Percentiles rank a stretch among this genome's conserved stretches.
These are phyloP conservation scores for Amazonetta brasiliensis DNA, from an alignment of 2,797 vertebrate species.

Conservation along the genomic window DNA sequence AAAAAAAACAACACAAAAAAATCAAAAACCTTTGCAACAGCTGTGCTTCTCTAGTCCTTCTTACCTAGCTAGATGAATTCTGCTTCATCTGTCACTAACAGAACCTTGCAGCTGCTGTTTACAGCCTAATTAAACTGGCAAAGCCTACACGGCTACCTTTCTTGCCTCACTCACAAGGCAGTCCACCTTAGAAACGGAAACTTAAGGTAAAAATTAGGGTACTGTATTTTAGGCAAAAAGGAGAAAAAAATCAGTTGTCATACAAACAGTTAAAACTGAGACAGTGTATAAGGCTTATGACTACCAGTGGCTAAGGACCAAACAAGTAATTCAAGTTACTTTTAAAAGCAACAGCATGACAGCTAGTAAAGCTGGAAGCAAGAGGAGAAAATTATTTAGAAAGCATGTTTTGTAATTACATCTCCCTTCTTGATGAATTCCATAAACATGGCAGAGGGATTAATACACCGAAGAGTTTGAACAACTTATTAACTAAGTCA, in stretches of 20 bases:
- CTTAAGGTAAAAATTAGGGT: neutral
- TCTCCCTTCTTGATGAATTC: too few species aligned
- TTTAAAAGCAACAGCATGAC: neutral
- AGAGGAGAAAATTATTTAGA: neutral
- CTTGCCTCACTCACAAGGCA: neutral
- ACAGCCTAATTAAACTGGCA: neutral
- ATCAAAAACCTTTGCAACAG: neutral
- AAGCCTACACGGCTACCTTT: neutral
- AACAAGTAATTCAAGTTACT: neutral
- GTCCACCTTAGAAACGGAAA: neutral
- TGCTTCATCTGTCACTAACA: neutral
- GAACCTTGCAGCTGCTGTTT: neutral
- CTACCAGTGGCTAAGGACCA: neutral
- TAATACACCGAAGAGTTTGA: neutral
- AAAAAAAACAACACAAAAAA: too few species aligned
- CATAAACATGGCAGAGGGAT: neutral
- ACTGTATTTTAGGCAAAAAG: neutral
- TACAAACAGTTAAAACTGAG: neutral
- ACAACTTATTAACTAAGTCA: neutral
- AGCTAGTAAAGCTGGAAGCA: neutral
- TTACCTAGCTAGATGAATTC: neutral
- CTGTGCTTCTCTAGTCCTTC: neutral
- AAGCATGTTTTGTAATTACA: neutral
- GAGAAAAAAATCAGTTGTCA: neutral
- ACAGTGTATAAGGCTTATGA: neutral